These are phyloP conservation scores for Scalopus aquaticus DNA, from an alignment of 2,113 vertebrate genomes.

Conservation along the genomic window DNA sequence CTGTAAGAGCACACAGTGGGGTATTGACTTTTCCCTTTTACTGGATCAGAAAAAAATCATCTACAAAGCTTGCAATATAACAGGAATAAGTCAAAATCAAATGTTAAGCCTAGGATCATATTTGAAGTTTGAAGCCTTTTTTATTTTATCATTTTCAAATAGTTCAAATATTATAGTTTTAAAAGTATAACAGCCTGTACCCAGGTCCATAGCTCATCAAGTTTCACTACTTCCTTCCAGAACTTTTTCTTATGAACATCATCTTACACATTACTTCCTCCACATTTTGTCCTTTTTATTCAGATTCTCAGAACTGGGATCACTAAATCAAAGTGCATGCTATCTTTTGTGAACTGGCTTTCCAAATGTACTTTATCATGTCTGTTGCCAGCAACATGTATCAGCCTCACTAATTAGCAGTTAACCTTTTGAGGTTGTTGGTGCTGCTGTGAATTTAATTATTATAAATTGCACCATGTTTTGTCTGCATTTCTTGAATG, in stretches of 20 bases:
- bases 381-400: neutral
- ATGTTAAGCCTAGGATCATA: neutral
- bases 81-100: neutral
- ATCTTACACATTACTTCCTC: neutral
- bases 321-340: neutral
- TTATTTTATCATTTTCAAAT: neutral
- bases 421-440: neutral
- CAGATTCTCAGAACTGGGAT: neutral
- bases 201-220: neutral
- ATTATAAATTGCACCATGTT: neutral
- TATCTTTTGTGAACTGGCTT: neutral
- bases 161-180: neutral
- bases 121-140: neutral
- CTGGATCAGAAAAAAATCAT: neutral
- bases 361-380: neutral
- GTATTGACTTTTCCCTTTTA: neutral
- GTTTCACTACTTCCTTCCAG: neutral
- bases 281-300: neutral
- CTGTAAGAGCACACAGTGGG: neutral
- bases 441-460: neutral
- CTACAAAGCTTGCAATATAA: neutral
- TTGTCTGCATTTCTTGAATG: neutral
- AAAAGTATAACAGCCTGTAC: neutral
- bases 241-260: neutral
- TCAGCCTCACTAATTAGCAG: neutral